A percentile compares a stretch with the other conserved stretches of the same genome.
These are phyloP conservation scores for Drymodes brunneopygia DNA, from an alignment of 2,113 vertebrate species.

Conservation along the genomic window DNA sequence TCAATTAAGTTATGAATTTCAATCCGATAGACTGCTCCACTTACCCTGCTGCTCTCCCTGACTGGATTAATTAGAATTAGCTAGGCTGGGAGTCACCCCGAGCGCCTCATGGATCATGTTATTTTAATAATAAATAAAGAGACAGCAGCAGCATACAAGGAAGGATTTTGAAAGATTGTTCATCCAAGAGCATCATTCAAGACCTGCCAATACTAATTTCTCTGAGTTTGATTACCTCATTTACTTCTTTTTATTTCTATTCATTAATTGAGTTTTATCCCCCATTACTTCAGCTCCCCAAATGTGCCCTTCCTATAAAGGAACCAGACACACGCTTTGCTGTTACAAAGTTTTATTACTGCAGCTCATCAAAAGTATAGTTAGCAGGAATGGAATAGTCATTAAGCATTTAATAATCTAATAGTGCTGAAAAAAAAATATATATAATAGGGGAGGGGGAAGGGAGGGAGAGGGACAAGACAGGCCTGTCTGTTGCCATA, in stretches of 20 bases:
- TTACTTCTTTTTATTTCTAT: slow-evolving; percentile 77
- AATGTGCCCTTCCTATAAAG: slow-evolving; percentile 65
- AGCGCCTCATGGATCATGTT: slow-evolving; percentile 91
- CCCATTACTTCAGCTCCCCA: slow-evolving; percentile 68
- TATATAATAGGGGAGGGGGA: slow-evolving; percentile 10
- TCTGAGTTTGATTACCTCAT: slow-evolving; percentile 77
- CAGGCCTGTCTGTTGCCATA: background rate
- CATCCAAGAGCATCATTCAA: slow-evolving; percentile 78
- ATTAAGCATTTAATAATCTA: slow-evolving; percentile 69
- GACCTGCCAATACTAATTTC: slow-evolving; percentile 86
- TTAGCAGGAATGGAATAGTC: slow-evolving; percentile 59
- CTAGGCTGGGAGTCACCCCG: slow-evolving; percentile 82
- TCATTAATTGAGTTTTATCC: slow-evolving; percentile 65
- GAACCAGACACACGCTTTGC: slow-evolving; percentile 26
- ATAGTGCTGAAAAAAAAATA: slow-evolving; percentile 44
- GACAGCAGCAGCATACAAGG: slow-evolving; percentile 72
- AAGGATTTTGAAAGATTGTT: slow-evolving; percentile 82
- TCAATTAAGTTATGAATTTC: slow-evolving; percentile 99
- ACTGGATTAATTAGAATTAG: slow-evolving; percentile 99
- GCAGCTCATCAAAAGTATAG: slow-evolving; percentile 58
- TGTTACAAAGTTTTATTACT: slow-evolving; percentile 59
- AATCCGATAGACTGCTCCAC: slow-evolving; percentile 98
- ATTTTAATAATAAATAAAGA: slow-evolving; percentile 96
- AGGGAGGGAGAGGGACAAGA: background rate
- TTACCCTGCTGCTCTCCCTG: slow-evolving; percentile 86